Base-by-base conservation (phyloP, 37 sponge, comb jelly and placozoan species). In the Spongia lamella region DNA sequence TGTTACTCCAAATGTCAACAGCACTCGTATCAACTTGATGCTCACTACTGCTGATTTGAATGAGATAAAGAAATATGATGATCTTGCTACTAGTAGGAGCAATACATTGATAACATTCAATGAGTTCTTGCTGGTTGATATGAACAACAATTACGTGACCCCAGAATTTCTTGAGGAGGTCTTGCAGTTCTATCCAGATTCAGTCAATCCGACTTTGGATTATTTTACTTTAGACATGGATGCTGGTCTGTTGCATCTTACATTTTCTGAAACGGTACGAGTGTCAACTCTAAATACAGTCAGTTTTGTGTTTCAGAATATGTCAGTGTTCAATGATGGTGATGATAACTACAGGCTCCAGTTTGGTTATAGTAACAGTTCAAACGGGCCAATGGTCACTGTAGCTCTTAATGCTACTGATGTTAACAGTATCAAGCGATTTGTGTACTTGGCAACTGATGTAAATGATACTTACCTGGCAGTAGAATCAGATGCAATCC, bases 391-490 rank as follows among this genome's bases (percentile, higher is more conserved):
- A 11, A 66, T 67, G 5, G 72, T 90, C 1, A 69, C 79, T 20
- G 56, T 94, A 22, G n/a, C 30, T 1, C 56, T 94, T 7, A 5
- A 56, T 39, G 16, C 15, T 20, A n/a, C 33, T 0, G 92, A 94
- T 60, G 53, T 88, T 39, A 85, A 94, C 76, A 86, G 88, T 52
- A 77, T 93, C 76, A 93, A 93, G 76, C 60, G 95, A 55, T 81
- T 90, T 11, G 21, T 40, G 0, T 61, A 73, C 32, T 66, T 94
- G 36, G 95, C 83, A 39, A 87, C 86, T 35, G 59, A 62, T 37
- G 27, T 47, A 17, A 54, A 77, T n/a, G 57, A 79, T 60, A 90
- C 95, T 9, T 90, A 53, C 47, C 2, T 90, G 3, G 22, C 89
- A 2, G 51, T 86, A 11, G 38, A 35, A 17, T 36, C 62, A 22